Evolutionary conservation across 2,113 vertebrate species (phyloP).

Genomic region (Psophia crepitans): DNA sequence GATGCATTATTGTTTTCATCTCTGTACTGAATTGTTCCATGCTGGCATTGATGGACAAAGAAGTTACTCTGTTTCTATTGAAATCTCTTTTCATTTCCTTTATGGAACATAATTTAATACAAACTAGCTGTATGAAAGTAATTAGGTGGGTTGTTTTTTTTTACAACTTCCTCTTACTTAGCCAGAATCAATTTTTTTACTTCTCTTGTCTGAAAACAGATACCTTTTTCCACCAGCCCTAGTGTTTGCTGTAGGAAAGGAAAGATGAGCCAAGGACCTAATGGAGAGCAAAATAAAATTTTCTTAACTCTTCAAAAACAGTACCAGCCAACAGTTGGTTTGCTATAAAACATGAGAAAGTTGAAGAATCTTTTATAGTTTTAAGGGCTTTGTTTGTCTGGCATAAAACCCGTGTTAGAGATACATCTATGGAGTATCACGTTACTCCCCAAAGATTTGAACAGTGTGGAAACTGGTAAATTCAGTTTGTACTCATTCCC

Average conservation of each 20-base stretch:
- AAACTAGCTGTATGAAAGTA: background rate
- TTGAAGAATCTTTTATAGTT: background rate
- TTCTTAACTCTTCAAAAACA: background rate
- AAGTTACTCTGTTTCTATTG: background rate
- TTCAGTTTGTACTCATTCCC: background rate
- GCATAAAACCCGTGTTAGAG: background rate
- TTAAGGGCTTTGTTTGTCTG: background rate
- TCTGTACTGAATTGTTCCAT: background rate
- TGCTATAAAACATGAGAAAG: background rate
- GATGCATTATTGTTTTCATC: background rate
- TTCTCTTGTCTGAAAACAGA: background rate
- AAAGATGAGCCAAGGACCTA: background rate
- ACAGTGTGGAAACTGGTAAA: background rate
- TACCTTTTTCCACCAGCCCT: background rate
- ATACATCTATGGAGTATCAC: background rate
- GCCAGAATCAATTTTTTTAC: background rate
- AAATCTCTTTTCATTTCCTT: background rate
- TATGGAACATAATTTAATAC: background rate
- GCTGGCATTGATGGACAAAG: background rate
- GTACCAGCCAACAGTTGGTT: background rate
- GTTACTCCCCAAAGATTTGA: background rate
- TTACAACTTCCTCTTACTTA: background rate
- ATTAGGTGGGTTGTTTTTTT: background rate
- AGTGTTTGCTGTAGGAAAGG: background rate
- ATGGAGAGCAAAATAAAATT: background rate